phyloP scores from a whole-genome alignment of 2,797 vertebrate species.

The Erethizon dorsatum region DNA sequence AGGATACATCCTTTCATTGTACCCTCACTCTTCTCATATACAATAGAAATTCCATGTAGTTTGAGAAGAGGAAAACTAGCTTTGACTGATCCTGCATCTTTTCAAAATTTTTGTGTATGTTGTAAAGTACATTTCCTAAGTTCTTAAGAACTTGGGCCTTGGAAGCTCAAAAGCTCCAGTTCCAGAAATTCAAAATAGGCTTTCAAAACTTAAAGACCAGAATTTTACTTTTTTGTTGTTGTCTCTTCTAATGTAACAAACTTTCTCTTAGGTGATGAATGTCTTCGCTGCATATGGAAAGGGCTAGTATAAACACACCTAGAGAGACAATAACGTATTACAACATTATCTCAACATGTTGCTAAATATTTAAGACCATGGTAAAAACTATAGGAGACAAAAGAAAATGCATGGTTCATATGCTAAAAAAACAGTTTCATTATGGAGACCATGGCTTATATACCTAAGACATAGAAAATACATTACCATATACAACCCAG shows the following conservation, averaged over 20 bases:
- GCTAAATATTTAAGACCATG: constrained; percentile 34
- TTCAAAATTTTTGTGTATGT: constrained; percentile 30
- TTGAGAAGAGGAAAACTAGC: neutral
- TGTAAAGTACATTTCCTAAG: neutral
- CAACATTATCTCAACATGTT: constrained; percentile 42
- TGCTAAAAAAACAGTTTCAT: constrained; percentile 57
- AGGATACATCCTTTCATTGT: neutral
- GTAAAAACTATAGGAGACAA: constrained; percentile 59
- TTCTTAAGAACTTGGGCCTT: constrained; percentile 21
- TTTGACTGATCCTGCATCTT: constrained; percentile 16
- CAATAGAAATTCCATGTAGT: neutral
- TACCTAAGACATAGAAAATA: constrained; percentile 55
- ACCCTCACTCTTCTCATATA: constrained; percentile 19
- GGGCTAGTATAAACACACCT: neutral
- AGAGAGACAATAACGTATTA: constrained; percentile 17
- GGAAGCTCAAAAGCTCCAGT: constrained; percentile 47
- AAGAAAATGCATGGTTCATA: constrained; percentile 1
- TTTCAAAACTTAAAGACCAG: constrained; percentile 52
- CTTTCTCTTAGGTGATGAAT: constrained; percentile 31
- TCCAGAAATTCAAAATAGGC: constrained; percentile 46
- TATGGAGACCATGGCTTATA: constrained; percentile 44
- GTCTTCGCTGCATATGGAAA: constrained; percentile 48
- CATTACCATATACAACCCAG: constrained; percentile 49
- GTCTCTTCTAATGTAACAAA: constrained; percentile 3
- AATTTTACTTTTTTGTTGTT: constrained; percentile 24